Evolutionary conservation across 1,140 invertebrate genomes (phyloP).

Genomic region (Euwallacea similis): DNA sequence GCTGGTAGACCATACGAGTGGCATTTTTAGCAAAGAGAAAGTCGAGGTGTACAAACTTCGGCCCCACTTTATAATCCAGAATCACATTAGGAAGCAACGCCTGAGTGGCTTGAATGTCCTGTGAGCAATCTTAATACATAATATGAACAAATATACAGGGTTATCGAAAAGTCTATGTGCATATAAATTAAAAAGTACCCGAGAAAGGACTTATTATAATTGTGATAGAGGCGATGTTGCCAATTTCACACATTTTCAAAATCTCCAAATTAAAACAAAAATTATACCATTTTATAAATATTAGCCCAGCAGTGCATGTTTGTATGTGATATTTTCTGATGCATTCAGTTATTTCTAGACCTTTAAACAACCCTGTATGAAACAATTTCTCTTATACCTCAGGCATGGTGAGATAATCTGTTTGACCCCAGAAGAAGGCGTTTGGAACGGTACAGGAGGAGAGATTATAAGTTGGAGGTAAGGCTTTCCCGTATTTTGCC

Average conservation of each 20-base stretch:
- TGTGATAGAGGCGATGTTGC: too few relatives aligned
- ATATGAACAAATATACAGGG: too few relatives aligned
- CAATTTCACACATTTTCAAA: too few relatives aligned
- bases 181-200: background rate
- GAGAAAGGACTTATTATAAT: too few relatives aligned
- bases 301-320: too few relatives aligned
- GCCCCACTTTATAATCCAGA: conserved; percentile 16
- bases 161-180: too few relatives aligned
- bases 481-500: conserved; percentile 16
- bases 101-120: conserved; percentile 14
- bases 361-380: too few relatives aligned
- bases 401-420: conserved; percentile 1
- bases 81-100: conserved; percentile 17
- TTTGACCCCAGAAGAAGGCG: conserved; percentile 22
- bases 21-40: conserved; percentile 32
- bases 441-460: conserved; percentile 4
- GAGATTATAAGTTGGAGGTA: conserved; percentile 22
- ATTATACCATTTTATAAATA: too few relatives aligned
- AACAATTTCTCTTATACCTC: conserved; percentile 9
- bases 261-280: too few relatives aligned
- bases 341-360: too few relatives aligned
- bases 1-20: conserved; percentile 22
- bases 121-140: background rate
- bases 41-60: conserved; percentile 23
- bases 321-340: too few relatives aligned